Base-by-base conservation (phyloP, 2,113 vertebrate genomes). In the Corythoichthys haematopterus region DNA sequence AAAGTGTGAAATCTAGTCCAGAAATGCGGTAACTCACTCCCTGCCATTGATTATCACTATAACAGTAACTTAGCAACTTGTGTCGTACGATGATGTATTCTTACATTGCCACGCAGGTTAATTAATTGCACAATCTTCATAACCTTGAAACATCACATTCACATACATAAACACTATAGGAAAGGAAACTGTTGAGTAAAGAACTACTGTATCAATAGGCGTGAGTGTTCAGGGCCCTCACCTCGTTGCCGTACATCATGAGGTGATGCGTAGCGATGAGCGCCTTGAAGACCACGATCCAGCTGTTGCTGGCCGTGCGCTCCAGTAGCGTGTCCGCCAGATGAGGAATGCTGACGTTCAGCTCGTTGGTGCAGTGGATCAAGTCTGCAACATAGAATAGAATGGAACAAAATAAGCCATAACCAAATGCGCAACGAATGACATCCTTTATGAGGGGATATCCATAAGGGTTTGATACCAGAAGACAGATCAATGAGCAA, bases 191-290 rank as follows among this genome's bases (percentile, higher is more conserved):
- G 8, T 43, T 6, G 1, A 43, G 11, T 13, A 47, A 8, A 47
- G 46, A 47, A 10, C 40, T 43, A 15, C 12, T 13, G 40, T n/a
- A n/a, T 51, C 16, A 65, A 56, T 3, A 38, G 33, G 10, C 2
- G 20, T 66, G 40, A 20, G 40, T 15, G 4, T 45, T 46, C 40
- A 28, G 40, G 10, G 10, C 20, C 43, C 60, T 94, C 88, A 97
- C 97, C 95, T 98, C 95, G 7, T 95, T 96, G 82, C 95, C 96
- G 69, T 97, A 94, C 92, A 98, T 96, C 95, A 96, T 98, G 85
- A 98, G 95, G 88, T 98, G 94, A 90, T 98, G 95, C 46, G 94
- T 94, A 85, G 96, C 95, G 85, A 98, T 93, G 86, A 98, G 94
- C 82, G 95, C 94, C 90, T 98, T 98, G 88, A 98, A 97, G 69